Evolutionary conservation across 1,140 invertebrate species (phyloP).

Genomic region (Hestina assimilis): DNA sequence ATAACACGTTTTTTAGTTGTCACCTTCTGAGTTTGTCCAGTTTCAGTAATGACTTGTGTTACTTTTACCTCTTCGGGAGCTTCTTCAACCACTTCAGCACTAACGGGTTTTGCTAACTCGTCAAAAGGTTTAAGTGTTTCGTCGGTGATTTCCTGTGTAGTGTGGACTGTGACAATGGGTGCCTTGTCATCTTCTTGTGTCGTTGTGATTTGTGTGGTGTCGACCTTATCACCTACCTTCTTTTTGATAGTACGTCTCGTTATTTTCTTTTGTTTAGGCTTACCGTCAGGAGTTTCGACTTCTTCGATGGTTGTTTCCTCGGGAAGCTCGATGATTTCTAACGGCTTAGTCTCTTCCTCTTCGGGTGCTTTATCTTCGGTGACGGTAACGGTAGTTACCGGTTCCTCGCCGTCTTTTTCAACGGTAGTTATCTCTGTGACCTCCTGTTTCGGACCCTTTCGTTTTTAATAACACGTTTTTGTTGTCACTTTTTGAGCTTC

Average conservation of each 20-base stretch:
- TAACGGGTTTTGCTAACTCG: too few species aligned
- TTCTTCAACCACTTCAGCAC: too few species aligned
- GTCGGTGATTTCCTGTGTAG: constrained; percentile 44
- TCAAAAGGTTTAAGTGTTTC: too few species aligned
- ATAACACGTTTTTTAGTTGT: too few species aligned
- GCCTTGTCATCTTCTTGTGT: too few species aligned
- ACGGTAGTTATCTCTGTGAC: background rate
- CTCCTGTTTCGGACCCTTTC: too few species aligned
- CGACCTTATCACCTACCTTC: constrained; percentile 49
- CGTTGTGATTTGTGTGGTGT: constrained; percentile 30
- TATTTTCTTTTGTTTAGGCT: constrained; percentile 46
- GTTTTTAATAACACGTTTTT: background rate
- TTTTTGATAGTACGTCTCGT: constrained; percentile 48
- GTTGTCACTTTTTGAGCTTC: constrained; percentile 33
- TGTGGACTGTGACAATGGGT: constrained; percentile 34
- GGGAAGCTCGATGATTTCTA: too few species aligned
- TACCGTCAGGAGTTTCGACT: too few species aligned
- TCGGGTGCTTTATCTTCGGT: background rate
- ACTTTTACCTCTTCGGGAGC: constrained; percentile 62
- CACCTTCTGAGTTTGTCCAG: too few species aligned
- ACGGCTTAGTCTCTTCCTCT: constrained; percentile 1
- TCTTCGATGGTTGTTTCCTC: too few species aligned
- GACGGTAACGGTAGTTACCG: too few species aligned
- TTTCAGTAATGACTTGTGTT: too few species aligned
- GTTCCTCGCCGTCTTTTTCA: background rate